A percentile compares a stretch with the other conserved stretches of the same genome.
Conservation (phyloP, 2,113 vertebrate species). For the Neogale vison region DNA sequence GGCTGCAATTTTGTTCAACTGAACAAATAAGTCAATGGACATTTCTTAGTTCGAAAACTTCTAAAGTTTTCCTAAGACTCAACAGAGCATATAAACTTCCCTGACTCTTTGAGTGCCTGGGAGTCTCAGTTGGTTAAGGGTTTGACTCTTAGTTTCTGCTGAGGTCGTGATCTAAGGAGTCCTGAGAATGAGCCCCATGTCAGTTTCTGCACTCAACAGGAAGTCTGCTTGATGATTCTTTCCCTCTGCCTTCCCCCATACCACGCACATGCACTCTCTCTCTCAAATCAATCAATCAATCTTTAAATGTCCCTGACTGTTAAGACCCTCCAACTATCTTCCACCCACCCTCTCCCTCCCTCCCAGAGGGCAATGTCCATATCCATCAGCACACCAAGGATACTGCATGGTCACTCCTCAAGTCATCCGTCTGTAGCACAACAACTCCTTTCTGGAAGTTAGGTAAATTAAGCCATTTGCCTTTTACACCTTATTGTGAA, state of each 20-base stretch:
- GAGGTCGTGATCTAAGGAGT: background rate
- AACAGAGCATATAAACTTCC: background rate
- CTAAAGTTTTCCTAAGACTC: background rate
- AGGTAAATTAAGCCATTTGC: background rate
- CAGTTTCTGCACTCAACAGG: background rate
- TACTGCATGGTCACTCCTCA: background rate
- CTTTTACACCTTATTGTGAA: background rate
- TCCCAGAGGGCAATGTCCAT: background rate
- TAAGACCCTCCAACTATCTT: background rate
- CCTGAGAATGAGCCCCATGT: background rate
- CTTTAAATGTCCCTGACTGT: background rate
- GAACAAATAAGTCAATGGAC: background rate
- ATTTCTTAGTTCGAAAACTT: background rate
- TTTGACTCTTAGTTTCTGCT: background rate
- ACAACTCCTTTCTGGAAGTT: background rate
- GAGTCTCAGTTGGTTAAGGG: background rate
- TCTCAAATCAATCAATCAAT: background rate
- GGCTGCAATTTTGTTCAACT: background rate
- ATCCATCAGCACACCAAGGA: background rate
- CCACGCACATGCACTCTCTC: no score
- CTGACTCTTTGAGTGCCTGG: background rate
- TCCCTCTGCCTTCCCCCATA: background rate
- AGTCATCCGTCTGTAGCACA: background rate
- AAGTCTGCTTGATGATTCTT: background rate
- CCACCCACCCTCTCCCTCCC: background rate